Conservation (phyloP, 2,797 vertebrate species). For the Peromyscus nudipes region DNA sequence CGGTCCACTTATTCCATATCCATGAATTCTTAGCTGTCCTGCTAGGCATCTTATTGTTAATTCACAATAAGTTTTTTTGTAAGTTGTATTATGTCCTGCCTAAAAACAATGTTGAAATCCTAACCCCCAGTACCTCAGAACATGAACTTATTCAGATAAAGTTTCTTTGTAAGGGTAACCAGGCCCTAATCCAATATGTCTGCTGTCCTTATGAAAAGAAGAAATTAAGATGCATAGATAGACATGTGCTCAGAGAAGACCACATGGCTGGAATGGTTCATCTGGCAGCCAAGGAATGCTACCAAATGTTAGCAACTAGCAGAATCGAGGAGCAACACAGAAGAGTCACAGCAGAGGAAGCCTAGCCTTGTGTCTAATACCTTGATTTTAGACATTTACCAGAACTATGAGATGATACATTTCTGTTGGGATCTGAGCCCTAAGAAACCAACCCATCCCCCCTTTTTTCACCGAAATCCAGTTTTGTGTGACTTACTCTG, state of each 20-base stretch:
- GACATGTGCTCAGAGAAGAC: neutral
- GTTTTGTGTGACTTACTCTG: neutral
- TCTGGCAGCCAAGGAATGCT: neutral
- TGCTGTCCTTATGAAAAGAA: slow-evolving; percentile 29
- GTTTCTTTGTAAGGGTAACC: slow-evolving; percentile 7
- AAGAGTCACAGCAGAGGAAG: neutral
- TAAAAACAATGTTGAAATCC: neutral
- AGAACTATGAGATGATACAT: slow-evolving; percentile 3
- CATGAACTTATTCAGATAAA: slow-evolving; percentile 32
- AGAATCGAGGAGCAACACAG: neutral
- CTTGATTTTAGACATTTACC: neutral
- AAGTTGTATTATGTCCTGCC: neutral
- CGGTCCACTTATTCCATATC: neutral
- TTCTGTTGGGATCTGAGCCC: neutral
- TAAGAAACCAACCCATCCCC: neutral
- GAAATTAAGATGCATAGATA: slow-evolving; percentile 35
- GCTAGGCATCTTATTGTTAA: neutral
- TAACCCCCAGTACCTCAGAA: neutral
- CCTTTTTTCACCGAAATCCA: neutral
- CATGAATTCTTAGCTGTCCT: neutral
- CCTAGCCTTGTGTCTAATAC: neutral
- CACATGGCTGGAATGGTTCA: neutral
- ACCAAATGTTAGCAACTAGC: neutral
- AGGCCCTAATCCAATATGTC: neutral
- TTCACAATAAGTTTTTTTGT: neutral